These are phyloP conservation scores for Sphaerolaimus hirsutus DNA, from an alignment of 2,888 invertebrate genomes.

Conservation along the genomic window DNA sequence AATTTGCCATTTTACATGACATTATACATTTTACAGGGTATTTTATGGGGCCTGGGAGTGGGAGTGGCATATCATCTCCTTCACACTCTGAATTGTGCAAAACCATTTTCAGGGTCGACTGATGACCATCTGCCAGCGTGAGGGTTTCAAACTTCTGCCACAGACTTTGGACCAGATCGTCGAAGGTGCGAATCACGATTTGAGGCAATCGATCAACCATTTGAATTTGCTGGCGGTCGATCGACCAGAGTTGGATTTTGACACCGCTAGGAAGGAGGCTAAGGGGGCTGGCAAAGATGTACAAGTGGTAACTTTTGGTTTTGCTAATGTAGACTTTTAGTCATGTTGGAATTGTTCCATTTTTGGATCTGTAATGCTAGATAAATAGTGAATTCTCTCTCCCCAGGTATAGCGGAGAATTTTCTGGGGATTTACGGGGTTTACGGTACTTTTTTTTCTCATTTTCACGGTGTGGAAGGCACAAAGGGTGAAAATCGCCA, in stretches of 20 bases:
- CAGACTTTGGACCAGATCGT: constrained; percentile 61
- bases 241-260: constrained; percentile 33
- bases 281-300: constrained; percentile 50
- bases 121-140: constrained; percentile 70
- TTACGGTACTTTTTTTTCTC: not conserved
- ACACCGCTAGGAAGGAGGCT: constrained; percentile 36
- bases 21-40: too few species aligned
- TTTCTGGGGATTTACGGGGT: too few species aligned
- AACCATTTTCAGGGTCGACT: constrained; percentile 54
- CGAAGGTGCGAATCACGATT: constrained; percentile 61
- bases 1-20: too few species aligned
- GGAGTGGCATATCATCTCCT: not conserved
- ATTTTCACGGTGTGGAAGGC: too few species aligned
- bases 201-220: constrained; percentile 47
- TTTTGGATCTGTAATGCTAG: too few species aligned
- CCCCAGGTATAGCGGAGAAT: too few species aligned
- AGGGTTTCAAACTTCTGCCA: constrained; percentile 47
- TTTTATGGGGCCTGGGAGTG: not conserved
- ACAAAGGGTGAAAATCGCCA: too few species aligned
- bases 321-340: too few species aligned
- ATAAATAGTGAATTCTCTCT: too few species aligned
- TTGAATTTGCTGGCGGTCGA: constrained; percentile 51
- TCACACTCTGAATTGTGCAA: too few species aligned
- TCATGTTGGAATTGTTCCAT: too few species aligned
- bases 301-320: constrained; percentile 39